Base-by-base conservation (phyloP, 1,140 invertebrate genomes). In the Neuroterus valhalla region DNA sequence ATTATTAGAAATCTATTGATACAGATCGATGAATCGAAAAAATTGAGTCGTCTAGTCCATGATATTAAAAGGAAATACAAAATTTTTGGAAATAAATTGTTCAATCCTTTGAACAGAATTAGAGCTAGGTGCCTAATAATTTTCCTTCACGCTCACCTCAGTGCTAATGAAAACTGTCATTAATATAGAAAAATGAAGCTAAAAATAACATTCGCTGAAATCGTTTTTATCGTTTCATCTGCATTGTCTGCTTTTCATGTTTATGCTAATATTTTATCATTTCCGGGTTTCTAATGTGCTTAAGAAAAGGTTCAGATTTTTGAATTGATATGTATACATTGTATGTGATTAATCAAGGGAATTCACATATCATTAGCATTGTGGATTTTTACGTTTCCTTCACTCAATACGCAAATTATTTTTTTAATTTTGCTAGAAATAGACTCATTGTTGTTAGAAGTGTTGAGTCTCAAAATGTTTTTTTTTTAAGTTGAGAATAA, bases 291-390 rank as follows among this genome's bases (percentile, higher is more conserved):
- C 14, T 26, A 31, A 31, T 31, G 31, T 62, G 55, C 55, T 62
- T 62, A 12, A 62, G 31, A 23, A 15, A 15, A 26, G 15, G 31
- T 14, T 15, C 26, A 62, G 31, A 62, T n/a, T n/a, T 19, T 17
- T 2, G 17, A 48, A 17, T 45, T 45, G 2, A 45, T 8, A 17
- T n/a, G 3, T 1, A 48, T 48, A n/a, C 8, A 48, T 5, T 19
- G 17, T 8, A 48, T 62, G 26, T 62, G 15, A 14, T 8, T 14
- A 55, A 15, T 31, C 23, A 26, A 23, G 14, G 14, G 23, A 4
- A 15, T 62, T 31, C 26, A 31, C 31, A 62, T 62, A n/a, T 62
- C 55, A 62, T 62, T 62, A 62, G 55, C 55, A 62, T 62, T 62
- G 55, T 62, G 26, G 21, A 62, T 5, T n/a, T 62, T 62, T 62